Base-by-base conservation (phyloP, 1,140 invertebrate species). In the Drosophila teissieri region DNA sequence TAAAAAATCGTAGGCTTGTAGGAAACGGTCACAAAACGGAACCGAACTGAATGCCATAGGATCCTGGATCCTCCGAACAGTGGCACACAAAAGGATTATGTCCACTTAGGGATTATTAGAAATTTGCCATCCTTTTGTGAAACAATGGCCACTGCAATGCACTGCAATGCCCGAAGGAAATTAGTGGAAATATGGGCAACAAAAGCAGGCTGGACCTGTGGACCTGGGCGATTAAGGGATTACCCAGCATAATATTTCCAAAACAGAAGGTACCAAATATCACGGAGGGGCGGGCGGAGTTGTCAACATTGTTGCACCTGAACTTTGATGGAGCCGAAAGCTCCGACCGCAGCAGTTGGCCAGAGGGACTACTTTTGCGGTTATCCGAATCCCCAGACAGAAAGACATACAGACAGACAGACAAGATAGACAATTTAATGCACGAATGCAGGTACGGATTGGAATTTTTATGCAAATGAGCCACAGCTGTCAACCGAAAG, bases 191-290 rank as follows among this genome's bases (percentile, higher is more conserved):
- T 52, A 74, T 82, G 82, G 63, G 42, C 81, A 77, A 68, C 53
- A 56, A 55, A 49, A 37, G 62, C 19, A 64, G 55, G 44, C 54
- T n/a, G 58, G 42, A 68, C 60, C 53, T 39, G 37, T n/a, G 69
- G 49, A 76, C 63, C 53, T 39, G 31, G 63, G 84, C 77, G 83
- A 89, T 88, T 88, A 88, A 84, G 82, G 80, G 83, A 89, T 88
- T 88, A 88, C 65, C 53, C 72, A 77, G 80, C 83, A 88, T 88
- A 88, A 88, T 88, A 88, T 88, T 88, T 88, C 73, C 83, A 79
- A 89, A 88, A 86, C 77, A 73, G 48, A 68, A 22, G 49, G 61
- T 53, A 42, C 37, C 27, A n/a, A 52, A 53, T 14, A 34, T 15
- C 14, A 51, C 14, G 10, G n/a, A 37, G 45, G 3, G 17, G 8